Conservation (phyloP, 2,113 vertebrate genomes). For the Pica pica region DNA sequence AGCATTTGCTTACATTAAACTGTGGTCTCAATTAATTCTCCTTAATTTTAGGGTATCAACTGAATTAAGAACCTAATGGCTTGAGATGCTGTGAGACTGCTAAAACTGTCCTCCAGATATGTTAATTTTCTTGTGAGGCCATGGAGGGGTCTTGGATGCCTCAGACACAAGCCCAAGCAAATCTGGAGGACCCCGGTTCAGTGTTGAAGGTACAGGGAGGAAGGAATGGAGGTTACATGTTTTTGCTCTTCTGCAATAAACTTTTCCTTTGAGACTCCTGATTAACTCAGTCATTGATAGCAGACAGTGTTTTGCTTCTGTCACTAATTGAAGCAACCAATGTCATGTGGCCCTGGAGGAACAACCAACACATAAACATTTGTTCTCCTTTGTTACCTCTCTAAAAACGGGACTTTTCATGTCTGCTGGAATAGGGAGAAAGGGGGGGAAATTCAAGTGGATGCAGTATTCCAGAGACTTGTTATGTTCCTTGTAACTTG, state of each 20-base stretch:
- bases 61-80: background rate
- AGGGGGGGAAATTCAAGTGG: background rate
- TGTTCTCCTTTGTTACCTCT: background rate
- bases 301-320: background rate
- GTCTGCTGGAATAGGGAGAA: background rate
- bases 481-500: background rate
- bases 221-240: accelerated
- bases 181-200: background rate
- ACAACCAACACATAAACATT: background rate
- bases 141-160: background rate
- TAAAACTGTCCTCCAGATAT: background rate
- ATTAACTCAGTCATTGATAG: background rate
- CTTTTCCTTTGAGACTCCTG: background rate
- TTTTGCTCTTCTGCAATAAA: background rate
- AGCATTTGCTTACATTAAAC: background rate
- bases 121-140: background rate
- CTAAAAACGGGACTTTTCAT: background rate
- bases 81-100: background rate
- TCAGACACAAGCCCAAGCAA: background rate
- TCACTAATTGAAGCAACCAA: background rate
- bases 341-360: background rate
- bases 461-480: background rate
- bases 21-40: background rate
- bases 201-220: background rate
- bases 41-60: background rate